A percentile compares a stretch with the other conserved stretches of the same genome.
phyloP scores from a whole-genome alignment of 2,113 vertebrate species.

The Numida meleagris region DNA sequence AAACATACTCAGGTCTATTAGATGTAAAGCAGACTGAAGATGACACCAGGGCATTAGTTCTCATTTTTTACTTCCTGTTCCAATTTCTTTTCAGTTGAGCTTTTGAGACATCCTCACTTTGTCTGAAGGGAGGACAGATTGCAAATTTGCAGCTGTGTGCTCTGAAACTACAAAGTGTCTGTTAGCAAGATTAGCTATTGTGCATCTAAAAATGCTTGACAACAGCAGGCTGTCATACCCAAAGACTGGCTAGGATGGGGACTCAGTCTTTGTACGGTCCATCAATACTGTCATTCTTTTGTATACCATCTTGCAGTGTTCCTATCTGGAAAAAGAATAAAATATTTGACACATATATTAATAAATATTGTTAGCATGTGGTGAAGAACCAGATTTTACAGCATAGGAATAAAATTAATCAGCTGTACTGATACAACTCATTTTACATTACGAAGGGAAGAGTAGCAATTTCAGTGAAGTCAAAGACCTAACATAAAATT shows the following conservation, averaged over 20 bases:
- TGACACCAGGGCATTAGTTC: neutral
- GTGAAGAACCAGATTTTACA: neutral
- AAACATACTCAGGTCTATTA: neutral
- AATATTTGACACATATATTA: neutral
- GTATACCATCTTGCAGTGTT: neutral
- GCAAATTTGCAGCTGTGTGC: neutral
- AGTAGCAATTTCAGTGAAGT: neutral
- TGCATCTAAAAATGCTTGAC: neutral
- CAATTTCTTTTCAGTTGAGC: conserved; percentile 7
- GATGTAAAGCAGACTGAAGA: neutral
- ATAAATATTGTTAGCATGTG: neutral
- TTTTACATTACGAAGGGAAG: neutral
- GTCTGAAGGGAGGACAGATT: neutral
- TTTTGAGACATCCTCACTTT: neutral
- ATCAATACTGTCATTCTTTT: neutral
- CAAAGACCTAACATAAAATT: neutral
- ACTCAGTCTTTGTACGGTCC: neutral
- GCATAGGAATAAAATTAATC: neutral
- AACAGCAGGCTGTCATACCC: neutral
- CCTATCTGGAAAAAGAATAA: neutral
- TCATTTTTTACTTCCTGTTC: conserved; percentile 1
- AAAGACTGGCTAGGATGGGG: neutral
- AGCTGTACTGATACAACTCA: neutral
- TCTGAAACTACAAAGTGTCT: neutral
- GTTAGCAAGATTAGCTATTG: neutral